Base-by-base conservation (phyloP, 2,113 vertebrate genomes). In the Campylorhamphus procurvoides region DNA sequence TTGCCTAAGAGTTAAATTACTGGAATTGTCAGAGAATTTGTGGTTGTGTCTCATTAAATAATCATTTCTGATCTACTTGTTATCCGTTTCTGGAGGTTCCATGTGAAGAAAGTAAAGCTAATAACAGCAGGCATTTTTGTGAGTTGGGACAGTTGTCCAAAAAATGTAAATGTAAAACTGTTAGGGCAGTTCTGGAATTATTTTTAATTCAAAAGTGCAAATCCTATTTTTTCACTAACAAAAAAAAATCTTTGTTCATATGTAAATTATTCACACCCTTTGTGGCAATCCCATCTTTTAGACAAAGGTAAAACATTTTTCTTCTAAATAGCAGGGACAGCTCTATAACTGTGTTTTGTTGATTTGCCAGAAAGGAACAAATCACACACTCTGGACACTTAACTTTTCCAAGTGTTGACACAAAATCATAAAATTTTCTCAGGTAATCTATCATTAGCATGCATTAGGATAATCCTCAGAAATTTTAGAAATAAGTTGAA, bases 11-110 rank as follows among this genome's bases (percentile, higher is more conserved):
- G 17, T 29, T 90, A 95, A 90, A 93, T 80, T 79, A 95, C 69
- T 95, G 66, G 44, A 79, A 63, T 62, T 82, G 89, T 94, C 93
- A 94, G 81, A 93, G 75, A 96, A 94, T 46, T 76, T 90, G 63
- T 73, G 35, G 53, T 59, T 5, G 5, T 58, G 28, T 94, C 89
- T 85, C 73, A 84, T 96, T 71, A 87, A 93, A 63, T 14, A 95
- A 96, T 90, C 55, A 93, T 94, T 88, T 77, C 80, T 60, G 39
- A 8, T 16, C 29, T 81, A 81, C 96, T 96, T 81, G 81, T 87
- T 55, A 87, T 52, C 24, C 71, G 22, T 87, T 47, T 29, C 56
- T 71, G 46, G 25, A 96, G 73, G 66, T 90, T 92, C 35, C 84
- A 42, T 29, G 76, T 31, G 62, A 63, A 85, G 58, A 84, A 95